A percentile compares a stretch with the other conserved stretches of the same genome.
phyloP scores from a whole-genome alignment of 2,113 vertebrate species.

The Pardalotus punctatus region DNA sequence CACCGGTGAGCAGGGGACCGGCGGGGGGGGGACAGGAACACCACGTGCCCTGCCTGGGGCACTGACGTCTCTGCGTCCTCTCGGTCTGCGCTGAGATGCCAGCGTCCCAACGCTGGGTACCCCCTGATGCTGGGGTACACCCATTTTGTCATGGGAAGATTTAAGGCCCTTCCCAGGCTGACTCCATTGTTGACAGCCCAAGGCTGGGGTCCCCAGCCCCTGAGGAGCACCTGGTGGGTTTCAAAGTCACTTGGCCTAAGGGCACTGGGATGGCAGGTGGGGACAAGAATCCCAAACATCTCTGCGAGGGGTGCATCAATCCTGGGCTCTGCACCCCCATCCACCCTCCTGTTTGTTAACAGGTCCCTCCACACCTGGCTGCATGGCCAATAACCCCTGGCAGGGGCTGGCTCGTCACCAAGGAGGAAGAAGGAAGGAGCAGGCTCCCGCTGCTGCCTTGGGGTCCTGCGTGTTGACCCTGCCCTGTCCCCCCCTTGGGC shows the following conservation, averaged over 20 bases:
- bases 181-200: not conserved
- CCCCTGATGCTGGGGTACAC: no score
- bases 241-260: not conserved
- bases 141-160: not conserved
- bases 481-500: not conserved
- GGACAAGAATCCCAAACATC: not conserved
- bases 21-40: not conserved
- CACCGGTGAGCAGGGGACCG: no score
- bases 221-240: fast-evolving
- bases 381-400: not conserved
- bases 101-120: not conserved
- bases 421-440: slow-evolving; percentile 56
- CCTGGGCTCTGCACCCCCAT: not conserved
- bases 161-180: not conserved
- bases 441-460: not conserved
- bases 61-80: not conserved
- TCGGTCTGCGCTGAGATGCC: not conserved
- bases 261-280: not conserved
- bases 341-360: not conserved
- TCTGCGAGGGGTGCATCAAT: not conserved
- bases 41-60: slow-evolving; percentile 2
- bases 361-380: not conserved
- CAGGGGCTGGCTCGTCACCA: not conserved
- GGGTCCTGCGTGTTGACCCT: not conserved
- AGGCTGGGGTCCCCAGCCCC: not conserved